Base-by-base conservation (phyloP, 1,140 invertebrate genomes). In the Whitmania pigra region DNA sequence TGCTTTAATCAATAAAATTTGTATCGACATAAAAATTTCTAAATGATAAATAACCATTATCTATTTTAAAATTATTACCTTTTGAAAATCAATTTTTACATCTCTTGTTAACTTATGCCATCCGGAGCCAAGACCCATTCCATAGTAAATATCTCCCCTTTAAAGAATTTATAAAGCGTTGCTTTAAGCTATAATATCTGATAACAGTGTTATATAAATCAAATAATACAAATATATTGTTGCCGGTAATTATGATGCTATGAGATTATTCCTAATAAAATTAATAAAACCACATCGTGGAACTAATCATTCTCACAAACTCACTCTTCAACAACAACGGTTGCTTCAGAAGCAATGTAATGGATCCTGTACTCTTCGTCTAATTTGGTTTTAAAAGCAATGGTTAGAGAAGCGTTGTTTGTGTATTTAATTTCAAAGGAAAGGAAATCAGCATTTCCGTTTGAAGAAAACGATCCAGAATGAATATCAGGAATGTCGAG, bases 41-140 rank as follows among this genome's bases (percentile, higher is more conserved):
- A 57, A 57, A n/a, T 9, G 9, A 7, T 25, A 77, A 36, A 57
- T 69, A 36, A 36, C 31, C 60, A 74, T 76, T 73, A 76, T 78
- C 0, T 75, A 75, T 60, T 76, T 75, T 53, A 83, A 74, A 82
- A 86, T 77, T 87, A 88, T 74, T 86, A 93, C 86, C 84, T 97
- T 97, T 79, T 93, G 89, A 73, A 97, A 85, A 82, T 98, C 95
- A 67, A 94, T 88, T 69, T 90, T 86, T 27, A 97, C 82, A 79
- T 97, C 93, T 70, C 95, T 85, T 0, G 91, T 92, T 4, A 97
- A 79, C 75, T 87, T 86, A 63, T 86, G 87, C 93, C 93, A 96
- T 57, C 86, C 85, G 81, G 84, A 76, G 80, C 82, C 55, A 66
- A 78, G 78, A 20, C 92, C 91, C 71, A 97, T 86, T 6, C 92